Conservation (phyloP, 1,140 invertebrate species). For the Dryas iulia region DNA sequence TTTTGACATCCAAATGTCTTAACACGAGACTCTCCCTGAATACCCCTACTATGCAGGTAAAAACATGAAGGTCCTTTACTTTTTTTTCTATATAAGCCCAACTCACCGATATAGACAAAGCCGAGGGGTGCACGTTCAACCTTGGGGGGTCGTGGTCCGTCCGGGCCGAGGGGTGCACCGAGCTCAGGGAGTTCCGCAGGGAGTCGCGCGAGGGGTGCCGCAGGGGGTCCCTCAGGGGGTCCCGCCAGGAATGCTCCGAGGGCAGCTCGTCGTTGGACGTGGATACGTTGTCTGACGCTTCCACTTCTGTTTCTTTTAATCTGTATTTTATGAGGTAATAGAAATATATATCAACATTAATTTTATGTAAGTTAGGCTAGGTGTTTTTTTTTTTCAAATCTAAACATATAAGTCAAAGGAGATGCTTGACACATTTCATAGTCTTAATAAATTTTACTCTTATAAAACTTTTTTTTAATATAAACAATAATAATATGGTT, state of each 20-base stretch:
- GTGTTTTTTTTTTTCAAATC: too few relatives aligned
- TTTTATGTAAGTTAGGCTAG: background rate
- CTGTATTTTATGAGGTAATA: constrained; percentile 29
- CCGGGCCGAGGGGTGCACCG: background rate
- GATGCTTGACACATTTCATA: too few relatives aligned
- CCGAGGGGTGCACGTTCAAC: background rate
- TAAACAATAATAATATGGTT: too few relatives aligned
- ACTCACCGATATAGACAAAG: background rate
- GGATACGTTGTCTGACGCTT: constrained; percentile 76
- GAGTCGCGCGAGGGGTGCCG: constrained; percentile 15
- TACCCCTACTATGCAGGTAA: too few relatives aligned
- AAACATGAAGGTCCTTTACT: too few relatives aligned
- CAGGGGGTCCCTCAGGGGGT: constrained; percentile 53
- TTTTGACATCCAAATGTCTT: too few relatives aligned
- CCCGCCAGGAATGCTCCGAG: constrained; percentile 52
- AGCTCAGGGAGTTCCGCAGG: background rate
- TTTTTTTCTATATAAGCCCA: too few relatives aligned
- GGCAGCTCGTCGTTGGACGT: constrained; percentile 76
- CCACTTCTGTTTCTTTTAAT: constrained; percentile 66
- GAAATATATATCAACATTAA: background rate
- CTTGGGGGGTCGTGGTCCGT: constrained; percentile 27
- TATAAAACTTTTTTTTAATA: too few relatives aligned
- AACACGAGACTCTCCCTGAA: too few relatives aligned
- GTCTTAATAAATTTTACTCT: too few relatives aligned
- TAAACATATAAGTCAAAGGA: too few relatives aligned